Percentiles rank a stretch among this genome's conserved stretches.
These are phyloP conservation scores for Auanema sp. DNA, from an alignment of 2,888 invertebrate genomes.

Conservation along the genomic window DNA sequence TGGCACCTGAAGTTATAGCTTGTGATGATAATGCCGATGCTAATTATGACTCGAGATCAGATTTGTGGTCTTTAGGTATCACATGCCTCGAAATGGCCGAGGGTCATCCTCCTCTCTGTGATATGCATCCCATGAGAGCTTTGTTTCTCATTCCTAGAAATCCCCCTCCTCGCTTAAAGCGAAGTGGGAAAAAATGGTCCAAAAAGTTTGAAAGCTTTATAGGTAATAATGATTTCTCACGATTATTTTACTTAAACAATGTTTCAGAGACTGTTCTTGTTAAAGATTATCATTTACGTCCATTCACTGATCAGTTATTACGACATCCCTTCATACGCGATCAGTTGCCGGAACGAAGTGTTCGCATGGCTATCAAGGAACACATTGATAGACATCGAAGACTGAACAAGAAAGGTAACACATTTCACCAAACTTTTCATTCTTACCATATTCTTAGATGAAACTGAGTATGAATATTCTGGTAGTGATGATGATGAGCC, in stretches of 20 bases:
- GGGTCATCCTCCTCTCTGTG: constrained; percentile 78
- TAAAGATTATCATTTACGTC: constrained; percentile 97
- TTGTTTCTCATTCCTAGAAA: constrained; percentile 71
- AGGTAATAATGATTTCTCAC: constrained; percentile 66
- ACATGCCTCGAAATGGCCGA: constrained; percentile 99
- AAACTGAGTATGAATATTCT: constrained; percentile 85
- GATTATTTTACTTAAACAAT: too few relatives aligned
- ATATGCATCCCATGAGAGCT: constrained; percentile 99
- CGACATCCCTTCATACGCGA: constrained; percentile 91
- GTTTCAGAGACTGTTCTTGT: constrained; percentile 82
- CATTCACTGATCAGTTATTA: constrained; percentile 94
- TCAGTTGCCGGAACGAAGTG: constrained; percentile 96
- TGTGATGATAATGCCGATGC: constrained; percentile 99
- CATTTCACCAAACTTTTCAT: constrained; percentile 10
- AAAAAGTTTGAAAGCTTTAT: constrained; percentile 94
- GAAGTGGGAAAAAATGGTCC: constrained; percentile 68
- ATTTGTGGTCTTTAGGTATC: constrained; percentile 75
- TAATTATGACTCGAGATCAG: constrained; percentile 84
- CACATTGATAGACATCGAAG: constrained; percentile 82
- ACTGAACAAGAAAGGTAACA: constrained; percentile 68
- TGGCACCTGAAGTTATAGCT: constrained; percentile 99
- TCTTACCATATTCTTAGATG: constrained; percentile 37
- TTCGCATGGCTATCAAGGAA: constrained; percentile 96
- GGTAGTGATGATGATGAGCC: constrained; percentile 97
- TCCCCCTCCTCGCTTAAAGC: constrained; percentile 90